Evolutionary conservation across 2,113 vertebrate genomes (phyloP).

Genomic region (Odocoileus hemionus): DNA sequence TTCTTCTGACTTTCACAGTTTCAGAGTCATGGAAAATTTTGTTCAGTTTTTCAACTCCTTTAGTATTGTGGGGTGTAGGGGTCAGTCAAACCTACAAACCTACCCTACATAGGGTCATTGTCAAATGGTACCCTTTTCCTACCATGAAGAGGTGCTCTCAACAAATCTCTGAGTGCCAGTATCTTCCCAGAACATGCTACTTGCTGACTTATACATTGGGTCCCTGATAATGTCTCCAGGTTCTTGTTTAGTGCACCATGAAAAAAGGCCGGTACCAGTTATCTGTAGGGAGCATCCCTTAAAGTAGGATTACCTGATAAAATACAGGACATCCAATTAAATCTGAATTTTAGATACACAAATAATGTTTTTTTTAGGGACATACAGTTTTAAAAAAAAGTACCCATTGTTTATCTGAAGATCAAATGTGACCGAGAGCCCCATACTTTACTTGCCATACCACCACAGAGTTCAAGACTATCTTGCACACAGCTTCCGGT

Average conservation of each 20-base stretch:
- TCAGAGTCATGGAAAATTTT: background rate
- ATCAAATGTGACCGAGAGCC: background rate
- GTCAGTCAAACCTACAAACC: background rate
- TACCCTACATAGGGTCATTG: background rate
- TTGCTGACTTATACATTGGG: background rate
- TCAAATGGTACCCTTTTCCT: background rate
- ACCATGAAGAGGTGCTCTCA: background rate
- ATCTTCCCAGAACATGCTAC: background rate
- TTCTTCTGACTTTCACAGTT: background rate
- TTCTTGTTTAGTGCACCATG: background rate
- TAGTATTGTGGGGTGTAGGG: background rate
- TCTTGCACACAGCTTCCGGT: background rate
- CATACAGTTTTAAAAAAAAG: background rate
- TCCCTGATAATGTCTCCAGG: background rate
- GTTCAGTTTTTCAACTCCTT: background rate
- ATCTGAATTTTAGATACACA: background rate
- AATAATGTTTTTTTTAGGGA: background rate
- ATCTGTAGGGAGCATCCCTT: background rate
- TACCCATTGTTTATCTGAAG: background rate
- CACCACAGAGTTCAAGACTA: background rate
- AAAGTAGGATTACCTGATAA: background rate
- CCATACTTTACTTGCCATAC: background rate
- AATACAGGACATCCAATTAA: background rate
- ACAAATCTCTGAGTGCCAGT: background rate
- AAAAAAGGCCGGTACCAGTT: background rate